Base-by-base conservation (phyloP, 1,140 invertebrate species). In the Pseudomyrmex sp. region DNA sequence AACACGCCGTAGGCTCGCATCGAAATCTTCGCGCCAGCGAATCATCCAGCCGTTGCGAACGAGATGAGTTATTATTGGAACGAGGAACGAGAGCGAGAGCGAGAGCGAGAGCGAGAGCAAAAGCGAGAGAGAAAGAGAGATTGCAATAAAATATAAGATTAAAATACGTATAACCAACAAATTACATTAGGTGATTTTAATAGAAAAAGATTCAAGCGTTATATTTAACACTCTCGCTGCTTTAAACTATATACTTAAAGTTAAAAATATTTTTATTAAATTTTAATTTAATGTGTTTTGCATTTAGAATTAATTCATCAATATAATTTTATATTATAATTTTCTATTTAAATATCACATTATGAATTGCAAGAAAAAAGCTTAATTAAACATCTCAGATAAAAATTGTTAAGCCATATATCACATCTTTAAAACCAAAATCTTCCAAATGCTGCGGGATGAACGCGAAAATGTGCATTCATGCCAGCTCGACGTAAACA, bases 1-100 rank as follows among this genome's bases (percentile, higher is more conserved):
- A 90, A 89, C 82, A 18, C 82, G 77, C 73, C 52, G 58, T 66
- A 50, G 54, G 56, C 48, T 62, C 23, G 63, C 70, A 65, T 75
- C 70, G 59, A 87, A 46, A 73, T 69, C 52, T 54, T 76, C 52
- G 56, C 70, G 50, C 26, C 70, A 23, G 56, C 70, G 73, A 82
- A 82, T 79, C 76, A 70, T 79, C 54, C 66, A 20, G 44, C 65
- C n/a, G 52, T 77, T 79, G 63, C n/a, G n/a, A 26, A 26, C 65
- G 76, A 59, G 66, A 79, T 70, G 54, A 70, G 70, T 79, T 62
- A 79, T 70, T 35, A 35, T 35, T 35, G 35, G 35, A 35, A 35
- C 35, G 5, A 35, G 1, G 35, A 35, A 35, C 35, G 35, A 35
- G 35, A 35, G 35, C 52, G 9, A n/a, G 26, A 77, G 4, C 15